Conservation (phyloP, 92 coral and sea anemone genomes). For the Parazoanthus atlanticus region DNA sequence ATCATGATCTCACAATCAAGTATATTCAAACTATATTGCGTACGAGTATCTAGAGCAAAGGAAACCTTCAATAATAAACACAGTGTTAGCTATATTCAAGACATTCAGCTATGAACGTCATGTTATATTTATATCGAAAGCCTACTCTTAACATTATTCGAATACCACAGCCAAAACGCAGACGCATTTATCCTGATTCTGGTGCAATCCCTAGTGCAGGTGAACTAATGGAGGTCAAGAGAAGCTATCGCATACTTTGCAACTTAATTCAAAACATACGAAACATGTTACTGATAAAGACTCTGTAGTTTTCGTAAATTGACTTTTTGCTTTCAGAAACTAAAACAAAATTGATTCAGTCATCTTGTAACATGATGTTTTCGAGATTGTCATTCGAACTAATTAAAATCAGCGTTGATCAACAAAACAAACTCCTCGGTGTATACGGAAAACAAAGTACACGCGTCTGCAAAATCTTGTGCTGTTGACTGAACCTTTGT, state of each 20-base stretch:
- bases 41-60: not conserved
- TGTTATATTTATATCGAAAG: no score
- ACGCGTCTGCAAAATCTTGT: not conserved
- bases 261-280: not conserved
- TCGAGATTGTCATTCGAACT: not conserved
- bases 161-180: not conserved
- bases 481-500: not conserved
- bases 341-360: not conserved
- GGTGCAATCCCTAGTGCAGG: not conserved
- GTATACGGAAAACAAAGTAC: not conserved
- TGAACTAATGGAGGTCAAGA: not conserved
- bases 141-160: no score
- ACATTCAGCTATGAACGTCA: not conserved
- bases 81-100: not conserved
- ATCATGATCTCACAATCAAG: not conserved
- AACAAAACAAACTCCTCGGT: not conserved
- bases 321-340: not conserved
- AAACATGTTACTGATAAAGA: conserved; percentile 2
- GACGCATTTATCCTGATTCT: not conserved
- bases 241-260: conserved; percentile 7
- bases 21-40: not conserved
- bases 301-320: not conserved
- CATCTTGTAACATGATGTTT: not conserved
- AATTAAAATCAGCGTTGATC: not conserved
- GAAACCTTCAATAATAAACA: no score